Base-by-base conservation (phyloP, 2,113 vertebrate genomes). In the Vidua chalybeata region DNA sequence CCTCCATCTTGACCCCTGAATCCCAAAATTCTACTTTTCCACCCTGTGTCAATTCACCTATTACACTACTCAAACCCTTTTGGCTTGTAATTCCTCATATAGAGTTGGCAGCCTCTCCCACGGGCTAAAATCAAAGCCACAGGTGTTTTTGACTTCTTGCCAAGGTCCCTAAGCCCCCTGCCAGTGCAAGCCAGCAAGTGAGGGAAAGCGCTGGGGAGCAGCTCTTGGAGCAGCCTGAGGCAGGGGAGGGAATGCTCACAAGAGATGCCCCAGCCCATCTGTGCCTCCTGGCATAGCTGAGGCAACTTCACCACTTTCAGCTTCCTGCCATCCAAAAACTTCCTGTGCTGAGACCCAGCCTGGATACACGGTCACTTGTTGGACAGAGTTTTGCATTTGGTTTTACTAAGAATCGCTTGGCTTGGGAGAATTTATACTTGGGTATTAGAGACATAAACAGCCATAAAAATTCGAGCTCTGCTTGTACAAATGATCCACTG, bases 401-500 rank as follows among this genome's bases (percentile, higher is more conserved):
- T 78, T 96, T 85, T 17, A 58, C 77, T 51, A 69, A 66, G 64
- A 84, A 92, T 68, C 16, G 7, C 69, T 86, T 10, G 6, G 69
- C 76, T 92, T 77, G 12, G 45, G 80, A 86, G 83, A 95, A 94
- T 95, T 97, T 95, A 90, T 95, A 54, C 77, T 93, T 64, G 39
- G 69, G 33, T 95, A 84, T 95, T 95, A 90, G 69, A 95, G 76
- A 93, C 83, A 93, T 94, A 92, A 96, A 88, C 85, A 96, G 89
- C 66, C 66, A 87, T 95, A 95, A 97, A 95, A 77, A 93, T 66
- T 89, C 87, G 23, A 95, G 88, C 64, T 95, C 83, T 89, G 89
- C 73, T 82, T 96, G 77, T 95, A 96, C 10, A 43, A 96, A 93
- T 92, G 92, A 89, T 93, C 76, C 94, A 84, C 92, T 95, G 96